A percentile compares a stretch with the other conserved stretches of the same genome.
phyloP scores from a whole-genome alignment of 2,113 vertebrate species.

The Leucosticte australis region DNA sequence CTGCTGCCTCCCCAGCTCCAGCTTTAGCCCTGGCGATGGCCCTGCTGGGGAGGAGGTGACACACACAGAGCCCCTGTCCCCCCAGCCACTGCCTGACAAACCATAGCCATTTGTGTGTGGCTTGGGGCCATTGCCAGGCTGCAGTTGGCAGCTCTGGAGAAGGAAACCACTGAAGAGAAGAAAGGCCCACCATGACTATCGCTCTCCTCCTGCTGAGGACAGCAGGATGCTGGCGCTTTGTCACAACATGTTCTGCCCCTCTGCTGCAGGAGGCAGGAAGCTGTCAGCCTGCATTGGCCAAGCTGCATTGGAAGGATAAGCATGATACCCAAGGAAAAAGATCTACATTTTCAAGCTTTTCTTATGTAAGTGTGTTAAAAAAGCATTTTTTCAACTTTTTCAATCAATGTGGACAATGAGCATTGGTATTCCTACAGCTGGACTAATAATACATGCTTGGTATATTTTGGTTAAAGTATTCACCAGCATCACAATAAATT shows the following conservation, averaged over 20 bases:
- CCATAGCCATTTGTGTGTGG: background rate
- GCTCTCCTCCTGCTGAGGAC: background rate
- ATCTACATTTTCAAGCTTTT: background rate
- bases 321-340: background rate
- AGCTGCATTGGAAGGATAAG: background rate
- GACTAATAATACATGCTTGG: background rate
- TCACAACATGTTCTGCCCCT: background rate
- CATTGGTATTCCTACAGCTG: background rate
- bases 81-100: background rate
- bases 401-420: background rate
- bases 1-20: background rate
- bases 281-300: background rate
- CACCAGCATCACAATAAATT: background rate
- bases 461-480: background rate
- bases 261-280: background rate
- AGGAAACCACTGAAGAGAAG: background rate
- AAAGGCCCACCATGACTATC: background rate
- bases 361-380: background rate
- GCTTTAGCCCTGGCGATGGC: background rate
- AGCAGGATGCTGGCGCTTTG: background rate
- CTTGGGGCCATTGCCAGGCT: background rate
- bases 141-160: background rate
- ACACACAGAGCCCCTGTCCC: background rate
- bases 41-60: background rate
- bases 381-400: background rate